phyloP scores from a whole-genome alignment of 2,888 invertebrate species.

The Zonitis immaculata region DNA sequence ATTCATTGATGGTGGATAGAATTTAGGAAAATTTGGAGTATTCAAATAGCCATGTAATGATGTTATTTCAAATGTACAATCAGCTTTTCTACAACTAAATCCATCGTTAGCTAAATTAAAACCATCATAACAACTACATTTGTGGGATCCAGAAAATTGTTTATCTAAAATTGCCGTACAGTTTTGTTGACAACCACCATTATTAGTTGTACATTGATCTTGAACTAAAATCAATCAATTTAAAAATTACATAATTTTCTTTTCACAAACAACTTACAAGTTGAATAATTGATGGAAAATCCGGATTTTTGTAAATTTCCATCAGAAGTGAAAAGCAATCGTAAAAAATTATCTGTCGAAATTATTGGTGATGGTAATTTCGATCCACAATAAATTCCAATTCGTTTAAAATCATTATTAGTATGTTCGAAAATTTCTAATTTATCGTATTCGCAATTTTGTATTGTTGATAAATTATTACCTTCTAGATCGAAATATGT shows the following conservation, averaged over 20 bases:
- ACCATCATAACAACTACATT: constrained; percentile 91
- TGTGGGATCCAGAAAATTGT: constrained; percentile 56
- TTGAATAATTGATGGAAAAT: constrained; percentile 89
- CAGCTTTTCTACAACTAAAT: constrained; percentile 94
- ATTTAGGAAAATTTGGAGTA: constrained; percentile 93
- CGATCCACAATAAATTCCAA: constrained; percentile 84
- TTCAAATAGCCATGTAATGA: constrained; percentile 74
- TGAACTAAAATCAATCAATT: constrained; percentile 58
- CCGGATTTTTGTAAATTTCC: constrained; percentile 94
- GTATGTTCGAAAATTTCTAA: constrained; percentile 79
- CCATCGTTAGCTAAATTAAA: constrained; percentile 90
- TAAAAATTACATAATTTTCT: neutral
- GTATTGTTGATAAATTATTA: constrained; percentile 75
- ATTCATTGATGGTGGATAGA: constrained; percentile 83
- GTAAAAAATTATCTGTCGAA: constrained; percentile 83
- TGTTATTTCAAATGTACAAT: constrained; percentile 90
- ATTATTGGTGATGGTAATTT: constrained; percentile 80
- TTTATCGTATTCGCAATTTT: constrained; percentile 96
- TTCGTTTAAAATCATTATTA: constrained; percentile 71
- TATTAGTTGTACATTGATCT: constrained; percentile 89
- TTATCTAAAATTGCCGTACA: constrained; percentile 84
- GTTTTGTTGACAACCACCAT: constrained; percentile 92
- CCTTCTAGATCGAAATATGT: constrained; percentile 97
- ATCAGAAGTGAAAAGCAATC: constrained; percentile 90
- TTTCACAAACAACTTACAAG: constrained; percentile 54